These are phyloP conservation scores for Uloborus plumipes DNA, from an alignment of 2,888 invertebrate genomes.

Conservation along the genomic window DNA sequence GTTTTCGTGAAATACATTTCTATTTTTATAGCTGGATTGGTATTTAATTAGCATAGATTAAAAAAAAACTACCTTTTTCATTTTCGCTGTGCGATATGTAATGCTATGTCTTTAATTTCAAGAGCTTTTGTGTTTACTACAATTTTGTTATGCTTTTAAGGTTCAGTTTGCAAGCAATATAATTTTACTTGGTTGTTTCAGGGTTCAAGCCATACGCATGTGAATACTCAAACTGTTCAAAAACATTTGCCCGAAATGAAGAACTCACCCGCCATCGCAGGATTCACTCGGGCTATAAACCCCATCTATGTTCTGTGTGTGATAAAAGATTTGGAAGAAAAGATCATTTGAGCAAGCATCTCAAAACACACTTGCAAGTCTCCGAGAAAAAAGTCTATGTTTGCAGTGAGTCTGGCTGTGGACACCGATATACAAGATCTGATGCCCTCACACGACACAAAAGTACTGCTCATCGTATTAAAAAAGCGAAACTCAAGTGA, in stretches of 20 bases:
- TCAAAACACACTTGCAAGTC: constrained; percentile 86
- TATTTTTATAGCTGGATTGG: too few species aligned
- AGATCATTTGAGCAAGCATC: constrained; percentile 88
- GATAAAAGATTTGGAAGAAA: constrained; percentile 91
- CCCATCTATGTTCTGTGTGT: constrained; percentile 88
- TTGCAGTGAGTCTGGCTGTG: constrained; percentile 53
- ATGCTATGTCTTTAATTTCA: too few species aligned
- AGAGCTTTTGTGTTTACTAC: too few species aligned
- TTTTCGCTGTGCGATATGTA: too few species aligned
- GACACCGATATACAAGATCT: constrained; percentile 63
- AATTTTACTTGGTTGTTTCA: not conserved
- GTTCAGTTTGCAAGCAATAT: too few species aligned
- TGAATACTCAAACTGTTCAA: constrained; percentile 72
- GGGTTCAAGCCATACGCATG: constrained; percentile 51
- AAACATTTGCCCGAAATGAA: constrained; percentile 79
- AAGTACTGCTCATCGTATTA: constrained; percentile 44
- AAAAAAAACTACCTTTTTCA: too few species aligned
- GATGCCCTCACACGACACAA: constrained; percentile 64
- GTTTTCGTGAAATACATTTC: too few species aligned
- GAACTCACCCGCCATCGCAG: constrained; percentile 90
- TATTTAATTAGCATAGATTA: too few species aligned
- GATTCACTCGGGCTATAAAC: constrained; percentile 90
- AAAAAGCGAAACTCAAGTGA: constrained; percentile 1
- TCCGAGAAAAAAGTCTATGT: constrained; percentile 81
- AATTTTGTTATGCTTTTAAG: too few species aligned